phyloP scores from a whole-genome alignment of 2,888 invertebrate species.

The Ochropleura leucogaster region DNA sequence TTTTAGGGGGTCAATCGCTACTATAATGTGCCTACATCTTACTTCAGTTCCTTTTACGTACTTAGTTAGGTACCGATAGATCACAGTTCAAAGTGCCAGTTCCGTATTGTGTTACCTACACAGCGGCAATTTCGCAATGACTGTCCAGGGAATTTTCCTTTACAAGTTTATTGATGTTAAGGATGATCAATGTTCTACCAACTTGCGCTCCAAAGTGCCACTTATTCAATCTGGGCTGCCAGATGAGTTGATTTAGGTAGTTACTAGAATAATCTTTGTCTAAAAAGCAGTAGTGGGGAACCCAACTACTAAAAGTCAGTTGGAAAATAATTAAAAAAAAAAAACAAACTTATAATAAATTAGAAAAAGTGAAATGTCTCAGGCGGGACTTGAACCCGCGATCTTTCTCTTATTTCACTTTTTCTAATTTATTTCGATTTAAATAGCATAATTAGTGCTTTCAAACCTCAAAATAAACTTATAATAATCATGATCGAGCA shows the following conservation, averaged over 20 bases:
- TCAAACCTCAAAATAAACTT: no score
- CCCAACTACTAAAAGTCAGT: background rate
- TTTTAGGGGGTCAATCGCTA: background rate
- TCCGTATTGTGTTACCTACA: background rate
- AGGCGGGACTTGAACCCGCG: no score
- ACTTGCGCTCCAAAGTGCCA: slow-evolving; percentile 20
- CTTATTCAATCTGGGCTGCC: slow-evolving; percentile 33
- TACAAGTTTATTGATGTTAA: slow-evolving; percentile 2
- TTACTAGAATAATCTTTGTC: background rate
- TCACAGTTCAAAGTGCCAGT: background rate
- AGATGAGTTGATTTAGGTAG: slow-evolving; percentile 13
- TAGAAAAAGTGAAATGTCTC: no score
- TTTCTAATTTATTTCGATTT: no score
- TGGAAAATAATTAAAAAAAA: no score
- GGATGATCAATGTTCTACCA: slow-evolving; percentile 21
- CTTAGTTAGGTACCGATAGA: background rate
- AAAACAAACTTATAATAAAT: no score
- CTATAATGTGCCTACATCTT: background rate
- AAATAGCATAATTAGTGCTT: no score
- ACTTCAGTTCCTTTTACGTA: background rate
- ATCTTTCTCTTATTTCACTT: no score
- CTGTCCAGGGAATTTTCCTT: slow-evolving; percentile 5
- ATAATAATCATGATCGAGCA: no score
- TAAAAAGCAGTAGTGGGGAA: background rate
- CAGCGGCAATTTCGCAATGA: slow-evolving; percentile 2